These are phyloP conservation scores for Papilio demoleus DNA, from an alignment of 2,888 invertebrate species.

Conservation along the genomic window DNA sequence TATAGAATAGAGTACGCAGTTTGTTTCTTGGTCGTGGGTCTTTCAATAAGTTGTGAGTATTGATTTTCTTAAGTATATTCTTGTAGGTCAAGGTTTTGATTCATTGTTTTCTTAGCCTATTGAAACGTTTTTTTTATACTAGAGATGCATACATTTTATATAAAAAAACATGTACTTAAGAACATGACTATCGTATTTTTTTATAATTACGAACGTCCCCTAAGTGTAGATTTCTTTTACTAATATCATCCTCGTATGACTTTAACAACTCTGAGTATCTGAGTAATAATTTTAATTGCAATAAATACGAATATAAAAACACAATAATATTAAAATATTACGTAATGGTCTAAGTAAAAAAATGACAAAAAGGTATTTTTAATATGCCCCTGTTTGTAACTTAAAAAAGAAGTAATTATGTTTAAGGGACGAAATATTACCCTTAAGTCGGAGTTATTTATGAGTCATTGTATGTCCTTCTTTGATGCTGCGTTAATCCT, in stretches of 20 bases:
- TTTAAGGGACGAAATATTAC: conserved; percentile 34
- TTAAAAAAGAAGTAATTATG: conserved; percentile 14
- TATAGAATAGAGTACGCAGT: conserved; percentile 31
- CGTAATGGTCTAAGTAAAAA: no score
- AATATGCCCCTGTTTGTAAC: not conserved
- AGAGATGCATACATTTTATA: no score
- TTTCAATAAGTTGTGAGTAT: conserved; percentile 42
- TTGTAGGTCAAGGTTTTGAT: conserved; percentile 22
- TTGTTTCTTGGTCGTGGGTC: conserved; percentile 31
- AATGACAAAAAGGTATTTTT: not conserved
- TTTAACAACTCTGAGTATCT: no score
- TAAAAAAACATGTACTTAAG: no score
- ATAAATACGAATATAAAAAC: no score
- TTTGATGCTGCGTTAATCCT: conserved; percentile 35
- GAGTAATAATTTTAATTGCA: no score
- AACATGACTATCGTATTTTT: no score
- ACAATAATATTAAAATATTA: no score
- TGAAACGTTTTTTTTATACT: not conserved
- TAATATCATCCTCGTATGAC: no score
- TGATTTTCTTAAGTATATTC: conserved; percentile 30
- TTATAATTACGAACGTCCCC: no score
- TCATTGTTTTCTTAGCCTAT: not conserved
- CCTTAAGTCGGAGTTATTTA: conserved; percentile 28
- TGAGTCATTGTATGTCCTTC: conserved; percentile 33
- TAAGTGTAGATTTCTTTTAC: no score